phyloP scores from a whole-genome alignment of 2,888 invertebrate genomes.

The Zhuqinia jingwanae region DNA sequence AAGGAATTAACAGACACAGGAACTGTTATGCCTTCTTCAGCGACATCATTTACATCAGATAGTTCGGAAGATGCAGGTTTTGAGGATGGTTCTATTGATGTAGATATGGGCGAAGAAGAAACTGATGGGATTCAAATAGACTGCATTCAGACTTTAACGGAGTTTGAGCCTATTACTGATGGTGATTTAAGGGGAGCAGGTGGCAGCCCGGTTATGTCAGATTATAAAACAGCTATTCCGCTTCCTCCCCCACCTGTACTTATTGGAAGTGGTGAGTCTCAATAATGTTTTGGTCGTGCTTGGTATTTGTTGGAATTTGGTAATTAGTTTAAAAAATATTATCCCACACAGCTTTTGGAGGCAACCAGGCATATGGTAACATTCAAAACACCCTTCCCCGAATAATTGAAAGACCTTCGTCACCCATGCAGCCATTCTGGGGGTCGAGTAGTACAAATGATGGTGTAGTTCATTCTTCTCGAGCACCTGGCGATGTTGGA shows the following conservation, averaged over 20 bases:
- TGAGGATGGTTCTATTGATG: slow-evolving; percentile 68
- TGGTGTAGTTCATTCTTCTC: not conserved
- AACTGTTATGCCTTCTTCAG: slow-evolving; percentile 50
- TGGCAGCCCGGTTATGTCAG: slow-evolving; percentile 48
- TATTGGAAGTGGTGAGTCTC: slow-evolving; percentile 69
- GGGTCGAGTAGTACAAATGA: not conserved
- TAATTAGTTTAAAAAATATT: not conserved
- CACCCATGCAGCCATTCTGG: slow-evolving; percentile 53
- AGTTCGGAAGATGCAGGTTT: slow-evolving; percentile 68
- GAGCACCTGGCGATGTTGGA: slow-evolving; percentile 81
- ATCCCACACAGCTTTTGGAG: slow-evolving; percentile 74
- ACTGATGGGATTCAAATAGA: slow-evolving; percentile 63
- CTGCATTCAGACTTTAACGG: slow-evolving; percentile 67
- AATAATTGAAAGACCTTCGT: slow-evolving; percentile 50
- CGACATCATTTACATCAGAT: slow-evolving; percentile 54
- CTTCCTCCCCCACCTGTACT: slow-evolving; percentile 69
- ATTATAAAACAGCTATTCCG: slow-evolving; percentile 69
- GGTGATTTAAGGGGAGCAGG: not conserved
- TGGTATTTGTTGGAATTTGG: no score
- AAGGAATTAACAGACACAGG: slow-evolving; percentile 21
- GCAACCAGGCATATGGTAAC: slow-evolving; percentile 75
- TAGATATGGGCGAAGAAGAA: slow-evolving; percentile 68
- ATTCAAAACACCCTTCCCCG: slow-evolving; percentile 49
- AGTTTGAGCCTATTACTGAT: slow-evolving; percentile 50
- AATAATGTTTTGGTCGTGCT: not conserved